A percentile compares a stretch with the other conserved stretches of the same genome.
These are phyloP conservation scores for Myiagra hebetior DNA, from an alignment of 2,113 vertebrate species.

Conservation along the genomic window DNA sequence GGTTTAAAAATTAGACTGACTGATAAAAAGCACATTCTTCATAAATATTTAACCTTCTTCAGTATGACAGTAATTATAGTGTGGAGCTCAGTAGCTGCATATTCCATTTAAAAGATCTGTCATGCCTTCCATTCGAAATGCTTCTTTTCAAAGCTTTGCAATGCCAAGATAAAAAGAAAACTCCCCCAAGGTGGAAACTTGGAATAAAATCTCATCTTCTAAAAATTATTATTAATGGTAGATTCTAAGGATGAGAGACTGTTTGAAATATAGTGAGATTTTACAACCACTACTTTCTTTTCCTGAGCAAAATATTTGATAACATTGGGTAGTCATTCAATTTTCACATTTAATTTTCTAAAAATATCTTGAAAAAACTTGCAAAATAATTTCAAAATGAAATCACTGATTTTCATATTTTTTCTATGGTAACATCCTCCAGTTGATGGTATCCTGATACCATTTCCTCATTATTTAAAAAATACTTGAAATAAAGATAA, in stretches of 20 bases:
- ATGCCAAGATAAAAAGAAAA: conserved; percentile 58
- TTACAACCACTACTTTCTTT: conserved; percentile 24
- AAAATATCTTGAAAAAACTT: not conserved
- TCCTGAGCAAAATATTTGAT: conserved; percentile 31
- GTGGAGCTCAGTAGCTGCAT: conserved; percentile 21
- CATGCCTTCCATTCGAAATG: conserved; percentile 43
- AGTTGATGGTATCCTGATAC: not conserved
- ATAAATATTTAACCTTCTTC: conserved; percentile 74
- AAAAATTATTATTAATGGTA: conserved; percentile 54
- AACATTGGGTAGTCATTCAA: not conserved
- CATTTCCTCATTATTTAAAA: not conserved
- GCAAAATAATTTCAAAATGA: not conserved
- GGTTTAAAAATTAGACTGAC: conserved; percentile 65
- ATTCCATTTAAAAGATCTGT: conserved; percentile 37
- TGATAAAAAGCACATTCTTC: conserved; percentile 69
- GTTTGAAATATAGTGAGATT: conserved; percentile 15
- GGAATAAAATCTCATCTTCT: conserved; percentile 45
- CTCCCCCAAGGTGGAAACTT: conserved; percentile 45
- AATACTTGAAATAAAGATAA: not conserved
- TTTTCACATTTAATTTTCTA: not conserved
- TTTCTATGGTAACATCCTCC: not conserved
- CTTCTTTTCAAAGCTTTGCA: conserved; percentile 25
- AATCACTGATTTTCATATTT: not conserved
- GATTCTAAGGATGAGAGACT: conserved; percentile 24
- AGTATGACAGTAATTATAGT: conserved; percentile 61